These are phyloP conservation scores for Dryocosmus kuriphilus DNA, from an alignment of 2,888 invertebrate species.

Conservation along the genomic window DNA sequence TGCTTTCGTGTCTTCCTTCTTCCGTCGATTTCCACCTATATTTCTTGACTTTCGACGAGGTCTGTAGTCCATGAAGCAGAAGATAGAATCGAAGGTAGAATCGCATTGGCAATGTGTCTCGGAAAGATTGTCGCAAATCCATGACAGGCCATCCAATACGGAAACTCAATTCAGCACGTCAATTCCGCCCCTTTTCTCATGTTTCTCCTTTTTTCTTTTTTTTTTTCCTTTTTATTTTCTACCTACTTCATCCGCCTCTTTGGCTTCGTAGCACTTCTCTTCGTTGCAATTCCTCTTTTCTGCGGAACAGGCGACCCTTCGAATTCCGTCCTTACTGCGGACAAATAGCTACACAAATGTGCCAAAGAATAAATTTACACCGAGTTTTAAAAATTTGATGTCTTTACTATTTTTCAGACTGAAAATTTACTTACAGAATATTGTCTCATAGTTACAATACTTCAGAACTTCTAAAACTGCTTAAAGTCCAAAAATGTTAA, in stretches of 20 bases:
- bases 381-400: too few relatives aligned
- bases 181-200: slow-evolving; percentile 26
- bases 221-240: slow-evolving; percentile 3
- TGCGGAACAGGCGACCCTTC: slow-evolving; percentile 5
- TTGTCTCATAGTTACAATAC: too few relatives aligned
- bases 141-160: slow-evolving; percentile 36
- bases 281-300: slow-evolving; percentile 31
- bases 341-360: slow-evolving; percentile 12
- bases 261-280: slow-evolving; percentile 19
- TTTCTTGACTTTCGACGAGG: slow-evolving; percentile 32
- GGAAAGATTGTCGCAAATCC: slow-evolving; percentile 37
- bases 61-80: slow-evolving; percentile 27
- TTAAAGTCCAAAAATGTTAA: too few relatives aligned
- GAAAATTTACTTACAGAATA: neutral
- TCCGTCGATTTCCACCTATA: slow-evolving; percentile 2
- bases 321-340: slow-evolving; percentile 1
- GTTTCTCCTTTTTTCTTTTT: neutral
- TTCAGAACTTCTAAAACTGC: too few relatives aligned
- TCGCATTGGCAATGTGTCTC: slow-evolving; percentile 39
- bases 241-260: slow-evolving; percentile 27
- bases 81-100: slow-evolving; percentile 39
- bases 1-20: neutral
- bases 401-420: neutral
- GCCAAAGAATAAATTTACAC: neutral
- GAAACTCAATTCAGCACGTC: slow-evolving; percentile 37